Base-by-base conservation (phyloP, 2,797 vertebrate genomes). In the Pangasius mekongensis region DNA sequence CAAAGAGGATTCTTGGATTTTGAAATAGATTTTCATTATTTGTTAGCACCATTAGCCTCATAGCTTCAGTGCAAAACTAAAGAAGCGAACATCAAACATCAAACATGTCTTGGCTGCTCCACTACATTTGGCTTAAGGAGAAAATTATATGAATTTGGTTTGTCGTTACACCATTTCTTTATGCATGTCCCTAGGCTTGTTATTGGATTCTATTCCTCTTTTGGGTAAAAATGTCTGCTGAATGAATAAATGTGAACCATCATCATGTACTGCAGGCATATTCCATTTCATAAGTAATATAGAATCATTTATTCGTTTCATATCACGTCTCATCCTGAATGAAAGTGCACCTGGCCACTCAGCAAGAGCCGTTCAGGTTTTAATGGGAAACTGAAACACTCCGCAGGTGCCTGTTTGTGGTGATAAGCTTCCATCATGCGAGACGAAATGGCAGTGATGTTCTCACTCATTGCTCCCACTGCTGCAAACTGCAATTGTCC, bases 311-410 rank as follows among this genome's bases (percentile, higher is more conserved):
- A 64, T 64, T 83, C 83, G 47, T 67, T 84, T 84, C 83, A 84
- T 84, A 84, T 88, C 82, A 54, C 22, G 33, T 49, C 71, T 88
- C 82, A 39, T 88, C 71, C 87, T 66, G 87, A 67, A 77, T 88
- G 71, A 76, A 78, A 76, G 60, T 77, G 87, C 82, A 84, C 87
- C 82, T 84, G 87, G 82, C 30, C 71, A 67, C 81, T 76, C 82
- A 67, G 82, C 69, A 47, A 66, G 87, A 78, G 81, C 82, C 82
- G 81, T 67, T 84, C 36, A 47, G n/a, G 43, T 73, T 84, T 84
- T 84, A 88, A 87, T 87, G 71, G 82, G 60, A 88, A 84, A 56
- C 64, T n/a, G 87, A 85, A 88, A 88, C 78, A 66, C 58, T 69
- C 87, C 30, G 76, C 64, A 60, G 76, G 71, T 78, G 87, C 87